Evolutionary conservation across 2,797 vertebrate genomes (phyloP).

Genomic region (Lutjanus argentimaculatus): DNA sequence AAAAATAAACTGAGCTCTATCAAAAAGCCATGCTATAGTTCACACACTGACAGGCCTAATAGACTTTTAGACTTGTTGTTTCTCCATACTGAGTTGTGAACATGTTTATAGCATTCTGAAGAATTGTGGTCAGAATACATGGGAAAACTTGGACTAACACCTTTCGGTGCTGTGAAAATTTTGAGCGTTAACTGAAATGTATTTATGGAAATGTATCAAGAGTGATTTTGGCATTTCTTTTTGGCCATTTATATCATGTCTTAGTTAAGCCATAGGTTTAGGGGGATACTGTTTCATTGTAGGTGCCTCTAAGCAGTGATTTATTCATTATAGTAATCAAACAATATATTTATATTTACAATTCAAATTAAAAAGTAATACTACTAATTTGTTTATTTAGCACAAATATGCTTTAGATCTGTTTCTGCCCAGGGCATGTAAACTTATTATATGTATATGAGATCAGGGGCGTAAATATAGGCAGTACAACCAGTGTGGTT

Average conservation of each 20-base stretch:
- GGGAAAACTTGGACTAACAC: neutral
- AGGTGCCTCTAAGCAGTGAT: neutral
- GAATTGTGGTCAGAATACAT: neutral
- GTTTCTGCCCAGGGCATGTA: neutral
- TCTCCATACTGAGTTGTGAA: neutral
- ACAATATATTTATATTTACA: neutral
- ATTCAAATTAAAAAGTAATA: neutral
- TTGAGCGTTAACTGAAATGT: neutral
- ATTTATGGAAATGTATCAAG: neutral
- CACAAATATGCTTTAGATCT: neutral
- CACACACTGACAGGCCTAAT: neutral
- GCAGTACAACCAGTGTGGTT: no score
- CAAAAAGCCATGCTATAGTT: no score
- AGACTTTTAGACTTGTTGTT: no score
- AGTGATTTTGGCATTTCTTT: neutral
- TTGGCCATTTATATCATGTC: neutral
- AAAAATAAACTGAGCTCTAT: no score
- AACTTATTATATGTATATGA: no score
- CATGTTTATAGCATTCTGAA: neutral
- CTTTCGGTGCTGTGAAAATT: neutral
- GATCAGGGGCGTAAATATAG: no score
- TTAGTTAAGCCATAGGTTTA: neutral
- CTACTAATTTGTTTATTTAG: neutral
- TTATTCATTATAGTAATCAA: no score
- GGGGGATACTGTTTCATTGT: neutral